Conservation (phyloP, 2,113 vertebrate species). For the Dicrurus megarhynchus region DNA sequence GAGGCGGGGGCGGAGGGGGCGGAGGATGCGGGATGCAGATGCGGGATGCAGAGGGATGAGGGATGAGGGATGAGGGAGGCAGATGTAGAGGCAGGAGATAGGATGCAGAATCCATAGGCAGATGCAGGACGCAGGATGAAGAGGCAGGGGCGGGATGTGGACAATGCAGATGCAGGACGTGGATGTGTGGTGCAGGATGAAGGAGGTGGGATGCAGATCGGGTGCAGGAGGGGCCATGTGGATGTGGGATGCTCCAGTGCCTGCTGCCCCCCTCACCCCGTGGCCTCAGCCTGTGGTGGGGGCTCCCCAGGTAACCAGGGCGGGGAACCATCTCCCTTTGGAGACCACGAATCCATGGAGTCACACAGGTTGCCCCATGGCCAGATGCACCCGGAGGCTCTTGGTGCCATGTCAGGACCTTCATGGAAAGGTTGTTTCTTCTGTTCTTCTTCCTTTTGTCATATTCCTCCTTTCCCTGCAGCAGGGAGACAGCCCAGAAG, state of each 20-base stretch:
- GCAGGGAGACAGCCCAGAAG: not conserved
- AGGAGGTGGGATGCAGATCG: not conserved
- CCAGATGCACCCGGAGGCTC: not conserved
- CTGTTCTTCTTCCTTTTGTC: not conserved
- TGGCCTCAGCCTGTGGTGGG: not conserved
- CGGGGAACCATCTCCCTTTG: not conserved
- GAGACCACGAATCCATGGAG: not conserved
- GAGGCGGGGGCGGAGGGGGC: not conserved
- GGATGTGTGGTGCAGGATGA: too few species aligned
- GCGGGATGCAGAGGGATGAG: not conserved
- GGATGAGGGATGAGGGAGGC: too few species aligned
- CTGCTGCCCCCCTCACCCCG: fast-evolving
- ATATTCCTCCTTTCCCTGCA: not conserved
- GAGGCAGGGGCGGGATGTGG: too few species aligned
- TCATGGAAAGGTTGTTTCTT: fast-evolving
- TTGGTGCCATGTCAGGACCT: not conserved
- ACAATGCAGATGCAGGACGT: not conserved
- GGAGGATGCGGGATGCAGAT: not conserved
- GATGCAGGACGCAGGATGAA: not conserved
- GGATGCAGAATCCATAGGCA: not conserved
- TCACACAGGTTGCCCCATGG: not conserved
- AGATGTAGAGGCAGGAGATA: too few species aligned
- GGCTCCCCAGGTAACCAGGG: not conserved
- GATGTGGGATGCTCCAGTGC: not conserved
- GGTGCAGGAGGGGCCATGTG: not conserved